Evolutionary conservation across 1,140 invertebrate species (phyloP).

Genomic region (Drosophila quadrilineata): DNA sequence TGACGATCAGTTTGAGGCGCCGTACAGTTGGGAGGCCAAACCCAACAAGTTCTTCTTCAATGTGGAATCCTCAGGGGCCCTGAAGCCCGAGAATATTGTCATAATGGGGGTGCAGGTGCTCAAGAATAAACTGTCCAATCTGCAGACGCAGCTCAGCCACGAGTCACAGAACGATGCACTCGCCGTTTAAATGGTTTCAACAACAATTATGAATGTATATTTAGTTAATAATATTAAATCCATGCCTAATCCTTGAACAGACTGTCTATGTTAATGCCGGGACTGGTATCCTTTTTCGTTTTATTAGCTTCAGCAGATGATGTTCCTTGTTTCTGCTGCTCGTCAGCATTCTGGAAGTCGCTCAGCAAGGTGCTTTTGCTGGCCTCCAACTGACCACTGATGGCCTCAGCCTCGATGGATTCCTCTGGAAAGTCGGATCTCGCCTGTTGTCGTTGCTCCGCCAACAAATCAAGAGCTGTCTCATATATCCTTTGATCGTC

Average conservation of each 20-base stretch:
- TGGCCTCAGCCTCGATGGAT: background rate
- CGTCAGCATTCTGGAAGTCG: constrained; percentile 55
- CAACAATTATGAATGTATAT: constrained; percentile 38
- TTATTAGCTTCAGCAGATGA: constrained; percentile 1
- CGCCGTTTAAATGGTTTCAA: constrained; percentile 83
- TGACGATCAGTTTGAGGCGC: constrained; percentile 96
- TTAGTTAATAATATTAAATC: constrained; percentile 39
- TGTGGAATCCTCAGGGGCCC: constrained; percentile 96
- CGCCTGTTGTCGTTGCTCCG: constrained; percentile 58
- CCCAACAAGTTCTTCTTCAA: constrained; percentile 99
- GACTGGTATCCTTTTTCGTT: constrained; percentile 37
- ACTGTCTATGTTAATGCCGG: constrained; percentile 60
- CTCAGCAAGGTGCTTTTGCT: constrained; percentile 39
- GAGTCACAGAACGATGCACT: constrained; percentile 92
- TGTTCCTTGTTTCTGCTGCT: background rate
- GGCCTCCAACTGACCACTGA: constrained; percentile 1
- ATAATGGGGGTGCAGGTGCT: constrained; percentile 95
- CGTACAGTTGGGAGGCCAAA: constrained; percentile 95
- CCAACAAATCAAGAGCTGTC: constrained; percentile 81
- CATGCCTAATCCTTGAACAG: constrained; percentile 64
- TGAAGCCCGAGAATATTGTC: constrained; percentile 98
- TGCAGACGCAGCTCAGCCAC: constrained; percentile 95
- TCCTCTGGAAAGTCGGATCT: constrained; percentile 32
- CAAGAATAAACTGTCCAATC: constrained; percentile 97
- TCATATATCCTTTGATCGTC: constrained; percentile 82